Evolutionary conservation across 1,140 invertebrate species (phyloP), one percentile per base, ranked within the genome.

Genomic region (Zaprionus ghesquierei): DNA sequence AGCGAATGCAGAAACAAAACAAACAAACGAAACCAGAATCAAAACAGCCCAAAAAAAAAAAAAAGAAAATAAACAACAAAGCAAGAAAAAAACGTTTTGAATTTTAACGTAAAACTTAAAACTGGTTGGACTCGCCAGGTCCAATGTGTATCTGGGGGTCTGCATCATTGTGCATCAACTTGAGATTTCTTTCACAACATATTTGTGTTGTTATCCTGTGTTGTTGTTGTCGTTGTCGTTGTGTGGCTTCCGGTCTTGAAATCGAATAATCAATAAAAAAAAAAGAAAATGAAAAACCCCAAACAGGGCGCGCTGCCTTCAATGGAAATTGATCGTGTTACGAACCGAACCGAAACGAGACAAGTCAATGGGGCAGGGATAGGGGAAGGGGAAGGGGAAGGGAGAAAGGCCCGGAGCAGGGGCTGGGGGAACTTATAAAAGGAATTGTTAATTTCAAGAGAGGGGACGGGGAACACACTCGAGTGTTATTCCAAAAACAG

Each of bases 211-310:
- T 53, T 60, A 75, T 75, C 63, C 62, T 41, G 77, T 85, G 77
- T 69, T 69, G 49, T 69, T 69, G 59, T 49, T 33, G 59, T 72
- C n/a, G 31, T 66, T 72, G 79, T 77, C 64, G 59, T 55, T 33
- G 59, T 72, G 79, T 53, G 79, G 84, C 84, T 87, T 87, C 84
- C 84, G 84, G 84, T 89, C 77, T 87, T 89, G 60, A 69, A 66
- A 62, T 68, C 53, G 51, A 75, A 70, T 82, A 87, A 89, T 77
- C 79, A 77, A 77, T 81, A 79, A 82, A n/a, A n/a, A n/a, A n/a
- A n/a, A n/a, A n/a, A n/a, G n/a, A n/a, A n/a, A n/a, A n/a, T n/a
- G n/a, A n/a, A n/a, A 68, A 60, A 50, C 69, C 54, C 60, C 60
- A 70, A 63, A 41, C 55, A 62, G 22, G 31, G 44, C 35, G 38